Percentiles rank a stretch among this genome's conserved stretches.
Conservation (phyloP, 2,113 vertebrate genomes). For the Mobula birostris region DNA sequence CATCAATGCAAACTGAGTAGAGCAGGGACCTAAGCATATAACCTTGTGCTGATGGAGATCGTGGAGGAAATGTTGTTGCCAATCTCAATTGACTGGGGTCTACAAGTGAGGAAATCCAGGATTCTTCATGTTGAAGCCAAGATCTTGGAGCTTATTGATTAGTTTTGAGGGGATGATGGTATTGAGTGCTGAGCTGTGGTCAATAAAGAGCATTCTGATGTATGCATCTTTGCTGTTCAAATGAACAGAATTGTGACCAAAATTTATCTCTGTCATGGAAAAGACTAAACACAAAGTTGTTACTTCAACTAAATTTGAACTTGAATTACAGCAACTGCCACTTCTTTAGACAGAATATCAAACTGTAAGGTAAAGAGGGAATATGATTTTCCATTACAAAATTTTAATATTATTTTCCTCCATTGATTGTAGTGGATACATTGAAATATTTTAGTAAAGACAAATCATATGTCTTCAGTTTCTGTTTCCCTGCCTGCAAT, state of each 20-base stretch:
- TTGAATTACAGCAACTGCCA: not conserved
- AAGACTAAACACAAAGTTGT: not conserved
- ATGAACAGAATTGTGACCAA: not conserved
- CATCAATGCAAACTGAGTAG: too few relatives aligned
- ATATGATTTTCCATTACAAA: not conserved
- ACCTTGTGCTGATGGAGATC: too few relatives aligned
- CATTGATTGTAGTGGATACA: not conserved
- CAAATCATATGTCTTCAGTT: not conserved
- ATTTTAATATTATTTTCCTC: constrained; percentile 8
- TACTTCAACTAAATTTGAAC: not conserved
- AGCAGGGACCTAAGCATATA: too few relatives aligned
- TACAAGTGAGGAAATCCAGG: too few relatives aligned
- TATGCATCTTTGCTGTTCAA: too few relatives aligned
- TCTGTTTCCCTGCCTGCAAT: not conserved
- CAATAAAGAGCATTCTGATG: too few relatives aligned
- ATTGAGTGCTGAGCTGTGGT: too few relatives aligned
- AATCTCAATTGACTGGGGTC: too few relatives aligned
- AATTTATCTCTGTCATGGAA: not conserved
- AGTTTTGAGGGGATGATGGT: too few relatives aligned
- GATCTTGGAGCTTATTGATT: too few relatives aligned
- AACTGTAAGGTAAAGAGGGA: not conserved
- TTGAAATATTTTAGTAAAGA: not conserved
- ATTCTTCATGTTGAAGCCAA: too few relatives aligned
- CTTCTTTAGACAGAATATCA: not conserved
- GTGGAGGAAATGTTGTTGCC: too few relatives aligned